Evolutionary conservation across 2,888 invertebrate genomes (phyloP), one percentile per base, ranked within the genome.

Genomic region (Megalurothrips usitatus): DNA sequence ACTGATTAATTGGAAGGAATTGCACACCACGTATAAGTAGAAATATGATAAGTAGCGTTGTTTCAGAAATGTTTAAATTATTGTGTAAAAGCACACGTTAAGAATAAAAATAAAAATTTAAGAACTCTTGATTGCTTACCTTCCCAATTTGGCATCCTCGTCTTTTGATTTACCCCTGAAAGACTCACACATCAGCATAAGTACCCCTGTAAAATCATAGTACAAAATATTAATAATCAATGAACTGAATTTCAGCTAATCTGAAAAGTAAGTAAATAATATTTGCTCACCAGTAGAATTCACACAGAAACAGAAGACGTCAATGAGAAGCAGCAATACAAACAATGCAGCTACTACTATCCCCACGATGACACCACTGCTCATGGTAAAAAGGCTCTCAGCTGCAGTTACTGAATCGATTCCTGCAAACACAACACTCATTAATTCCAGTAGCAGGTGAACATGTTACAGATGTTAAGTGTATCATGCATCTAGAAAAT

Each of bases 111-210:
- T 14, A 58, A 10, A 52, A 52, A 8, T 17, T 3, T 52, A 43
- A 43, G 34, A 43, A 43, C 2, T 43, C 34, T 43, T 43, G 34
- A 43, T 43, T 43, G 85, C 88, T 89, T 91, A 95, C 95, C 95
- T 95, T 90, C 94, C 94, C 82, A 95, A 89, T 87, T 95, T 95
- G 0, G 94, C 91, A 88, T 95, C 95, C 84, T 95, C 95, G 84
- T 94, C 92, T 82, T 92, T 90, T 82, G 92, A 91, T 87, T 92
- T 93, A 80, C 90, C 89, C 63, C 91, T 90, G 84, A 91, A 88
- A 83, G 88, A 87, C 80, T 88, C 88, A 84, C 88, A 88, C 78
- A 88, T 84, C 83, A 87, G 87, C 84, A 86, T 87, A 79, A 89
- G 86, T 78, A 89, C 86, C 79, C 88, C 88, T 88, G 84, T 26